Evolutionary conservation across 1,140 invertebrate species (phyloP), one percentile per base, ranked within the genome.

Genomic region (Zaprionus tsacasi): DNA sequence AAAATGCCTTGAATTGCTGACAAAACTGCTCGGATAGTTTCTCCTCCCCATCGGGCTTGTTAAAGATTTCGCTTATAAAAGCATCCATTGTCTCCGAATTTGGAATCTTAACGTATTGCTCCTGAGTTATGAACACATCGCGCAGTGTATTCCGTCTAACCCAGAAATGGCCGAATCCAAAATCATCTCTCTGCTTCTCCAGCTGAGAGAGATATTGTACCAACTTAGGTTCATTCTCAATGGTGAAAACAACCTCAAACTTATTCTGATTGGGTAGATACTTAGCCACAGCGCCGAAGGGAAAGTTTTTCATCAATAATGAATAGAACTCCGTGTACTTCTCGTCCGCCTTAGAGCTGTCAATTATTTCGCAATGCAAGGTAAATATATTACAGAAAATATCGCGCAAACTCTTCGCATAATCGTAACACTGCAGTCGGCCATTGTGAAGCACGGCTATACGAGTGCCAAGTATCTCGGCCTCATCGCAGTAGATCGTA

Each of bases 381-480:
- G n/a, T 54, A 36, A 68, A 61, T 0, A 45, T 52, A 8, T 45
- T 55, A 11, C 56, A 73, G 35, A 6, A 73, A 2, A 10, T 59
- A 6, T 59, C 6, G 0, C 35, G 7, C 4, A 73, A 45, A n/a
- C 10, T 7, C 17, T 36, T 15, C 1, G 15, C 35, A 3, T 12
- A 15, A 48, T 58, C 70, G 15, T 50, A 74, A 30, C 64, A 68
- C 40, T 69, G 56, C 11, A 74, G 12, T 7, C 21, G 25, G 1
- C 65, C 65, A n/a, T 33, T 12, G 33, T 56, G 38, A 4, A 74
- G 21, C 1, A 74, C 65, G 1, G 71, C 65, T 11, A 69, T 74
- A 13, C 71, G 71, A 69, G 52, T 52, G 8, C 48, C 65, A 10
- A 74, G 15, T 8, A 50, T 33, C 4, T 59, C 57, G 2, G 71